phyloP scores from a whole-genome alignment of 2,113 vertebrate species.

The Amphiprion percula region DNA sequence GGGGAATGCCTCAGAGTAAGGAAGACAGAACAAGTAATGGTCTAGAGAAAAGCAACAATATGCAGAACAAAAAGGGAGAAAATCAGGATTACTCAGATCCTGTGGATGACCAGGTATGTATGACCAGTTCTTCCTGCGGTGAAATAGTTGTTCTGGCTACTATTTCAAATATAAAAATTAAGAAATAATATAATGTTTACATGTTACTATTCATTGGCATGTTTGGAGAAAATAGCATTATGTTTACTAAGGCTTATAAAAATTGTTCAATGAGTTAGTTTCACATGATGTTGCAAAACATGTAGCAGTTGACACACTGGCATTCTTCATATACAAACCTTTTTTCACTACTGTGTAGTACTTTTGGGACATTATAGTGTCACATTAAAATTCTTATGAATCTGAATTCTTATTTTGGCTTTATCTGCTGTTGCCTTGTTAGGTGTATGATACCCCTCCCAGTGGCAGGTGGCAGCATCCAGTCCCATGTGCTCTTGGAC shows the following conservation, averaged over 20 bases:
- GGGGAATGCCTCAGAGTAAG: conserved; percentile 20
- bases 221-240: too few species aligned
- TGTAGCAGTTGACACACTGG: too few species aligned
- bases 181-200: background rate
- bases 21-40: conserved; percentile 53
- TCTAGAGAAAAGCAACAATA: conserved; percentile 52
- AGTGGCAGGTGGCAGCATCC: conserved; percentile 82
- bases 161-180: background rate
- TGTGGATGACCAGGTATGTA: conserved; percentile 74
- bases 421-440: conserved; percentile 4
- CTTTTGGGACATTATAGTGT: background rate
- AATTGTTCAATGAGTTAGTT: too few species aligned
- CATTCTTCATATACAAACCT: too few species aligned
- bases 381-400: background rate
- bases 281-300: too few species aligned
- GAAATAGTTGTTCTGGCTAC: background rate
- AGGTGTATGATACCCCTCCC: conserved; percentile 88
- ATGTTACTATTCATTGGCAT: too few species aligned
- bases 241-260: too few species aligned
- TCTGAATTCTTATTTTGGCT: background rate
- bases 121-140: too few species aligned
- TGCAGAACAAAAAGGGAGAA: conserved; percentile 61
- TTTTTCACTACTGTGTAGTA: too few species aligned
- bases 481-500: conserved; percentile 45
- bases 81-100: conserved; percentile 59